phyloP scores from a whole-genome alignment of 2,797 vertebrate genomes.

The Brachyrhaphis roseni region DNA sequence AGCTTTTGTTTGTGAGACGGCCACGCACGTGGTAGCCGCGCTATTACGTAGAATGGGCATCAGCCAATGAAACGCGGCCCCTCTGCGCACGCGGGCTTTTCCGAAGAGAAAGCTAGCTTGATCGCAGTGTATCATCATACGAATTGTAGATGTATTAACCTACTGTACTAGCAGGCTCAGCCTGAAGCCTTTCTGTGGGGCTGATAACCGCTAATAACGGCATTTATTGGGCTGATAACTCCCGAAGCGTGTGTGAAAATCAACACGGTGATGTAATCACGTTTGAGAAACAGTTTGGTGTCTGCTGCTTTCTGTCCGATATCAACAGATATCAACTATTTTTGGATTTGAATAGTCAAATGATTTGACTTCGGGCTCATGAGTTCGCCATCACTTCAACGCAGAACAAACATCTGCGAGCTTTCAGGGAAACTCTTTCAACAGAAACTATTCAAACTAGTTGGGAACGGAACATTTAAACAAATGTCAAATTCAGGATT shows the following conservation, averaged over 20 bases:
- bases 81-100: too few relatives aligned
- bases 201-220: too few relatives aligned
- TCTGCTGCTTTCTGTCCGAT: neutral
- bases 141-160: too few relatives aligned
- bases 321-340: slow-evolving; percentile 21
- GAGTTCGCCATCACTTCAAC: neutral
- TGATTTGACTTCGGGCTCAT: neutral
- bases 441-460: neutral
- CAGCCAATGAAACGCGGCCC: too few relatives aligned
- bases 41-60: too few relatives aligned
- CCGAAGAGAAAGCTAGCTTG: too few relatives aligned
- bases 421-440: neutral
- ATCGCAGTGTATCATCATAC: too few relatives aligned
- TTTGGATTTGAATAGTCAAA: slow-evolving; percentile 72
- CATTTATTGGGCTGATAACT: too few relatives aligned
- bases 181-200: too few relatives aligned
- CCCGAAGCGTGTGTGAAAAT: neutral
- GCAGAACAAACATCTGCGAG: neutral
- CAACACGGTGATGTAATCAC: neutral
- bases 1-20: too few relatives aligned
- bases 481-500: neutral
- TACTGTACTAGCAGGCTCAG: too few relatives aligned
- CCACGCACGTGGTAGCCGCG: too few relatives aligned
- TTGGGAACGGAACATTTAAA: neutral
- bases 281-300: neutral